These are phyloP conservation scores for Cuniculus paca DNA, from an alignment of 2,797 vertebrate species.

Conservation along the genomic window DNA sequence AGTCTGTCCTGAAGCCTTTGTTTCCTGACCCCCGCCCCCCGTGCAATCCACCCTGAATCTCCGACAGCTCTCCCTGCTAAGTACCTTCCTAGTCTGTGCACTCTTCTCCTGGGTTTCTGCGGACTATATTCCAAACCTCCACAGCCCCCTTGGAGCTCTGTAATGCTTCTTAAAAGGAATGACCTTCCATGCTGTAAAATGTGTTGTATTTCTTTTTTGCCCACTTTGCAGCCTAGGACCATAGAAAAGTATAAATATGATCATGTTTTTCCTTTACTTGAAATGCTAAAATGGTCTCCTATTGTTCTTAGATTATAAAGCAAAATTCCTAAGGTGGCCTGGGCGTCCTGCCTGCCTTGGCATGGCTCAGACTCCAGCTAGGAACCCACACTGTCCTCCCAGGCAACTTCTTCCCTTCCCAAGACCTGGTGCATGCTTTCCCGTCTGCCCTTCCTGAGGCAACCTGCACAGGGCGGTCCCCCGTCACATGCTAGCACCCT, in stretches of 20 bases:
- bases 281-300: slow-evolving; percentile 33
- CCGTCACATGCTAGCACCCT: not conserved
- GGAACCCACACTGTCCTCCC: no score
- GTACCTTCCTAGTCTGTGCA: not conserved
- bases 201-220: not conserved
- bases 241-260: slow-evolving; percentile 26
- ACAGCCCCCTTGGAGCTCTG: not conserved
- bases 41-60: not conserved
- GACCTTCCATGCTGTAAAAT: not conserved
- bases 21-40: not conserved
- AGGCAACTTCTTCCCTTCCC: not conserved
- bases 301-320: slow-evolving; percentile 31
- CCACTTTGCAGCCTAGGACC: not conserved
- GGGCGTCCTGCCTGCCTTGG: not conserved
- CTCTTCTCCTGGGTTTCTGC: not conserved
- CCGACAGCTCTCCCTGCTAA: not conserved
- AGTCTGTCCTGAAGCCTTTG: not conserved
- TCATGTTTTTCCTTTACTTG: not conserved
- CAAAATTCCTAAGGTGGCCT: not conserved
- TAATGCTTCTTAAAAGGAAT: not conserved
- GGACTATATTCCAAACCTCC: not conserved
- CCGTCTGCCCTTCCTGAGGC: not conserved
- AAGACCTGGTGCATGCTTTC: not conserved
- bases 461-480: not conserved
- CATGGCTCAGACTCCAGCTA: not conserved